A percentile compares a stretch with the other conserved stretches of the same genome.
These are phyloP conservation scores for Hipposideros larvatus DNA, from an alignment of 2,797 vertebrate species.

Conservation along the genomic window DNA sequence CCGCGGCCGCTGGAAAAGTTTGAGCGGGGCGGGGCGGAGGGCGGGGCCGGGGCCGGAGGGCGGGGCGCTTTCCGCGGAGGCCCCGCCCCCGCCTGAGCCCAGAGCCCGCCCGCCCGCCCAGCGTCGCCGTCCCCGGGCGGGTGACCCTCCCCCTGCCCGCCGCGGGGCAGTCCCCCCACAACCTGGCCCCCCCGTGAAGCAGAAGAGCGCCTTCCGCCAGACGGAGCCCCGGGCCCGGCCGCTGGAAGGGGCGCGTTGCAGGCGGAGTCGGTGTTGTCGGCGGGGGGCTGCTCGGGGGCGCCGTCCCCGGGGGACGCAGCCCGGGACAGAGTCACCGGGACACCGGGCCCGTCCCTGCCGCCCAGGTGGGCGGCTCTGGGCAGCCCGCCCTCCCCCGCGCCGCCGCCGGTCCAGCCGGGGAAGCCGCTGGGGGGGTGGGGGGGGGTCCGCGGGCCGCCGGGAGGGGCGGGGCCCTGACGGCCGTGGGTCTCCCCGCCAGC, in stretches of 20 bases:
- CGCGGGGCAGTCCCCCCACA: background rate
- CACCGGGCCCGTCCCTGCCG: background rate
- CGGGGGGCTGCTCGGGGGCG: background rate
- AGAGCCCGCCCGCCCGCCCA: fast-evolving
- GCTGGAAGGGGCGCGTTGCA: background rate
- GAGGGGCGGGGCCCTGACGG: too few species aligned
- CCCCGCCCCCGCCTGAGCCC: background rate
- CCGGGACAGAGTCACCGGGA: background rate
- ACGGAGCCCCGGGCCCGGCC: background rate
- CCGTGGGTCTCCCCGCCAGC: too few species aligned
- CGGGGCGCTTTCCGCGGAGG: background rate
- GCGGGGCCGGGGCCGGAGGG: too few species aligned
- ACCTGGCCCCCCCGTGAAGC: background rate
- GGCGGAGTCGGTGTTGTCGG: background rate
- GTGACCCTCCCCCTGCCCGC: background rate
- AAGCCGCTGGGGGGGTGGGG: too few species aligned
- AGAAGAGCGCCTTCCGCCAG: too few species aligned
- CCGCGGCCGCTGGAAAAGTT: background rate
- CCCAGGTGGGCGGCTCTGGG: background rate
- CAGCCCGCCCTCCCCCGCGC: background rate
- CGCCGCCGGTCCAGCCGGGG: too few species aligned
- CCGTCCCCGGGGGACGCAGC: background rate
- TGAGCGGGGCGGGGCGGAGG: background rate
- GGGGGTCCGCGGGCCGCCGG: too few species aligned
- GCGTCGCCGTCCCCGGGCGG: background rate